Evolutionary conservation across 2,113 vertebrate genomes (phyloP).

Genomic region (Verasper variegatus): DNA sequence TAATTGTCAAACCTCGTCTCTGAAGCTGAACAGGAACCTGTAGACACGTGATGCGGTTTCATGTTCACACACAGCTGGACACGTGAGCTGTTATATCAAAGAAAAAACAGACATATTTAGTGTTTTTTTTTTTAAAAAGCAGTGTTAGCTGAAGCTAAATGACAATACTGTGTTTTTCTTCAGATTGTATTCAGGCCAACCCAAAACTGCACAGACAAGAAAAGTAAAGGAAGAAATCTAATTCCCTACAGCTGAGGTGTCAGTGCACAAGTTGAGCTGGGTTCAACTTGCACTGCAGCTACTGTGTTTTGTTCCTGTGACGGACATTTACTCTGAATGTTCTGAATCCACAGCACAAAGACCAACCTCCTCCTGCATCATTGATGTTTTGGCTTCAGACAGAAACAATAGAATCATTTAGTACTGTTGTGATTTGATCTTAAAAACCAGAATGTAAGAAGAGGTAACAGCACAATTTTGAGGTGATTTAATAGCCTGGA

Average conservation of each 20-base stretch:
- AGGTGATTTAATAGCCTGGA: neutral
- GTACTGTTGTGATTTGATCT: neutral
- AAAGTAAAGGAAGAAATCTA: neutral
- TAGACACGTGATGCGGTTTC: neutral
- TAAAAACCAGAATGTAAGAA: constrained; percentile 32
- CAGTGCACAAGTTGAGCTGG: constrained; percentile 56
- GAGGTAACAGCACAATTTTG: constrained; percentile 22
- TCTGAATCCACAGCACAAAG: neutral
- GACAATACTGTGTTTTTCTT: neutral
- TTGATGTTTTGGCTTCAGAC: neutral
- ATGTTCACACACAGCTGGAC: neutral
- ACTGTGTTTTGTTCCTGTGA: neutral
- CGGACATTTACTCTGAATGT: neutral
- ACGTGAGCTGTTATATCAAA: constrained; percentile 20
- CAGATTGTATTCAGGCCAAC: neutral
- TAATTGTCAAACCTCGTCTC: neutral
- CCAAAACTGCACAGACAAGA: neutral
- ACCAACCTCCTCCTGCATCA: neutral
- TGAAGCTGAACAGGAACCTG: neutral
- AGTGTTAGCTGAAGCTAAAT: neutral
- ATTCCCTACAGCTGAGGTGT: neutral
- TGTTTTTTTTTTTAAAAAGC: neutral
- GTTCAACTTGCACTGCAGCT: constrained; percentile 49
- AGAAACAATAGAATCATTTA: neutral
- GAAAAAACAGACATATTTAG: neutral